A percentile compares a stretch with the other conserved stretches of the same genome.
Conservation (phyloP, 2,113 vertebrate species). For the Anolis carolinensis region DNA sequence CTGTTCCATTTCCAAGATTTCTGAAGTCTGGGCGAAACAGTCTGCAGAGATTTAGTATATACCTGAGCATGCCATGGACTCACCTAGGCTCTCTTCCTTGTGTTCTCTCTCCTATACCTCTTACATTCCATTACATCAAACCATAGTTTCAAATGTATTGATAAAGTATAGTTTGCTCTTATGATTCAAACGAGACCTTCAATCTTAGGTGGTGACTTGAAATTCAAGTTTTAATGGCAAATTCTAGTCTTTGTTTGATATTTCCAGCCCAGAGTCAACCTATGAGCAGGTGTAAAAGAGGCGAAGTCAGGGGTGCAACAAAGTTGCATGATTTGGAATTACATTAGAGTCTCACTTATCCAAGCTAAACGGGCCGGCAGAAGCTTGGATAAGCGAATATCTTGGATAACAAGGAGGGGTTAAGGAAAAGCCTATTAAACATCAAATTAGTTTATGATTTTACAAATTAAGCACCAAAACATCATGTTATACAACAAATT, state of each 20-base stretch:
- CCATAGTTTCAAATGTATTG: neutral
- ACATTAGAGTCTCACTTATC: too few relatives aligned
- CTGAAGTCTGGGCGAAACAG: neutral
- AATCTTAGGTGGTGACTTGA: too few relatives aligned
- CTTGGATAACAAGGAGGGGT: too few relatives aligned
- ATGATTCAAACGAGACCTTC: neutral
- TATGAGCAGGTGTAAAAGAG: neutral
- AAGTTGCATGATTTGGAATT: neutral
- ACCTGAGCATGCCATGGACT: neutral
- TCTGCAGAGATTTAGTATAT: neutral
- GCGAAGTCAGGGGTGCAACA: neutral
- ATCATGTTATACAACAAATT: too few relatives aligned
- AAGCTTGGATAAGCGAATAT: too few relatives aligned
- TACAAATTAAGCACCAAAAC: too few relatives aligned
- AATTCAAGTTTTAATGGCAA: too few relatives aligned
- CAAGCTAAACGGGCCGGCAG: too few relatives aligned
- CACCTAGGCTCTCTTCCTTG: neutral
- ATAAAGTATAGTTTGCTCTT: neutral
- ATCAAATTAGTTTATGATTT: too few relatives aligned
- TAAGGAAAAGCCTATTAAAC: too few relatives aligned
- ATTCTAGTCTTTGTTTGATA: neutral
- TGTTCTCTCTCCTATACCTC: neutral
- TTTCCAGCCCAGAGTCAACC: neutral
- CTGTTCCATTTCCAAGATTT: neutral
- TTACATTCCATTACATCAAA: neutral